Conservation (phyloP, 2,797 vertebrate species). For the Momotus momota region DNA sequence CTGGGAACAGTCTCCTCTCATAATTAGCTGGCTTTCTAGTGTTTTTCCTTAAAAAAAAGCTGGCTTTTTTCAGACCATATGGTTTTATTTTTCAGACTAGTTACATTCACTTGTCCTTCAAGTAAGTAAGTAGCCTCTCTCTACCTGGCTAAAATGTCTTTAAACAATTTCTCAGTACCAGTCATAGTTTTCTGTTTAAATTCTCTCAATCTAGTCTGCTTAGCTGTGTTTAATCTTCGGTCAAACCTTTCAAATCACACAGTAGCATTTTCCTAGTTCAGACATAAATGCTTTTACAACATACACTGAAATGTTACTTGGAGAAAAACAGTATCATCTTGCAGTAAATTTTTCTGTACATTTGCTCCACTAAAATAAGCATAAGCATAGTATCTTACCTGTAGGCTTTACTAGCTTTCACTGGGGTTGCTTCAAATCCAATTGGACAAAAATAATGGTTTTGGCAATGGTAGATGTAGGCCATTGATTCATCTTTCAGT, state of each 20-base stretch:
- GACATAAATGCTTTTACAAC: not conserved
- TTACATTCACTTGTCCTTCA: not conserved
- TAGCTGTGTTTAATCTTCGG: not conserved
- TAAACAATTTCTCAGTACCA: not conserved
- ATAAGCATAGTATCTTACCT: conserved; percentile 79
- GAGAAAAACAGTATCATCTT: not conserved
- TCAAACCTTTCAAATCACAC: not conserved
- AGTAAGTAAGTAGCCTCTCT: not conserved
- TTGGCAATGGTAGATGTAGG: conserved; percentile 99
- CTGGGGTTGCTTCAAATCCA: conserved; percentile 95
- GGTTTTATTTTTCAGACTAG: not conserved
- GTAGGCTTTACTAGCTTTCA: conserved; percentile 94
- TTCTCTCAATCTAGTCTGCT: not conserved
- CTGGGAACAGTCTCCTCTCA: not conserved
- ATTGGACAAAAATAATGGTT: conserved; percentile 99
- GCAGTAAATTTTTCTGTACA: not conserved
- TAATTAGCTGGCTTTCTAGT: not conserved
- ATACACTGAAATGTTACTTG: not conserved
- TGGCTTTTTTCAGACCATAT: not conserved
- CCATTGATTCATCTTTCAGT: conserved; percentile 93
- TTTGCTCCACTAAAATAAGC: not conserved
- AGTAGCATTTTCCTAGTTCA: not conserved
- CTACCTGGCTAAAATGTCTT: not conserved
- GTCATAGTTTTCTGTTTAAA: not conserved
- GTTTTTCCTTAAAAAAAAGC: not conserved